Percentiles rank a stretch among this genome's conserved stretches.
phyloP scores from a whole-genome alignment of 2,888 invertebrate species.

The Xylophagus ater region DNA sequence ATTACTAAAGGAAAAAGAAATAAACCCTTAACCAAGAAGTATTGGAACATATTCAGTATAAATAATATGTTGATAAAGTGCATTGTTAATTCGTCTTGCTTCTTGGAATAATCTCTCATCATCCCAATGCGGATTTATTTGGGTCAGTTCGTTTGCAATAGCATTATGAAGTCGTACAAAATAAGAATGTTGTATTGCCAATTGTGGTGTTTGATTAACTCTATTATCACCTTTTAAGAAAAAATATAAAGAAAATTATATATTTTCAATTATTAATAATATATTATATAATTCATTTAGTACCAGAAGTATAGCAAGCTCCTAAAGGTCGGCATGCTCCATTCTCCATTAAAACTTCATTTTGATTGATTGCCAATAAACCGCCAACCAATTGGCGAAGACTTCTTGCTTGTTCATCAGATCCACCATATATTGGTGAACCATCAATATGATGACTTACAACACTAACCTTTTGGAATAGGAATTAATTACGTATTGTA shows the following conservation, averaged over 20 bases:
- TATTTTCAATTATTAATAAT: no score
- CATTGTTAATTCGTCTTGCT: slow-evolving; percentile 43
- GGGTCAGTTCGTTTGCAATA: slow-evolving; percentile 41
- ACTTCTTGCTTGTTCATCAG: slow-evolving; percentile 23
- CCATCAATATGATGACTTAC: slow-evolving; percentile 32
- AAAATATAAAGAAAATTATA: slow-evolving; percentile 12
- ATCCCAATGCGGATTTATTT: slow-evolving; percentile 46
- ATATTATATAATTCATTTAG: no score
- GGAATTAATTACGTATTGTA: no score
- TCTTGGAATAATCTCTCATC: slow-evolving; percentile 49
- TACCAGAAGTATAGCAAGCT: no score
- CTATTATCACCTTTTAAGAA: slow-evolving; percentile 41
- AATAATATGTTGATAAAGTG: slow-evolving; percentile 48
- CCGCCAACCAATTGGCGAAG: no score
- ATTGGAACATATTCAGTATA: slow-evolving; percentile 49
- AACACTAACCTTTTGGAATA: no score
- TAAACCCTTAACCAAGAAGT: slow-evolving; percentile 36
- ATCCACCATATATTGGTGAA: slow-evolving; percentile 23
- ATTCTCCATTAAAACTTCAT: no score
- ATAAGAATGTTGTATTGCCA: slow-evolving; percentile 44
- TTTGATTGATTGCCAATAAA: no score
- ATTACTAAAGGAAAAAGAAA: not conserved
- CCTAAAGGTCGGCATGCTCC: no score
- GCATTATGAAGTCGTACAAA: slow-evolving; percentile 47
- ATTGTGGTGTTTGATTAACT: slow-evolving; percentile 45